Evolutionary conservation across 2,113 vertebrate genomes (phyloP).

Genomic region (Probosciger aterrimus): DNA sequence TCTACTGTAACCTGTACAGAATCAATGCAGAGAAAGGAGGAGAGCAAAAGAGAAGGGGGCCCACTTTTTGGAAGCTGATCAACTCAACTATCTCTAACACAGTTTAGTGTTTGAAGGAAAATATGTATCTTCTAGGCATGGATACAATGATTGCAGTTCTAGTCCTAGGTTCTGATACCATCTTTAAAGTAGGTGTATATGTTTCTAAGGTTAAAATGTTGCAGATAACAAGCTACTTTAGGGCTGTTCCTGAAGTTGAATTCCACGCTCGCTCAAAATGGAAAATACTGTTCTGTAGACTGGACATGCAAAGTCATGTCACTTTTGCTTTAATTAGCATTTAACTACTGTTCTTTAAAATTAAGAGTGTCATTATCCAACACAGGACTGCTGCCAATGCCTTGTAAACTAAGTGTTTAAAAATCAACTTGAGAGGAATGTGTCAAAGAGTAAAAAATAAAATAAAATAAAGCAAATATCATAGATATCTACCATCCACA

Average conservation of each 20-base stretch:
- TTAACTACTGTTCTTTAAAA: neutral
- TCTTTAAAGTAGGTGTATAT: neutral
- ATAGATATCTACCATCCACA: neutral
- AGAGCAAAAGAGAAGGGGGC: neutral
- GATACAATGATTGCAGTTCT: neutral
- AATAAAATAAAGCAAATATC: neutral
- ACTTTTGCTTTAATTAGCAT: neutral
- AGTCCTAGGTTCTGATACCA: neutral
- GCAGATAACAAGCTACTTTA: neutral
- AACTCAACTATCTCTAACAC: neutral
- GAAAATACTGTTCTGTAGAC: neutral
- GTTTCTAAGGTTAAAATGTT: neutral
- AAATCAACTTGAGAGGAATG: neutral
- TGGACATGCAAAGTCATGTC: neutral
- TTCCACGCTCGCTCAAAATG: neutral
- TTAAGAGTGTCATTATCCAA: neutral
- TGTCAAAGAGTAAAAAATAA: neutral
- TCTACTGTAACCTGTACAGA: neutral
- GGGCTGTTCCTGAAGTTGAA: neutral
- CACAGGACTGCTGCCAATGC: neutral
- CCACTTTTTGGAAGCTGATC: neutral
- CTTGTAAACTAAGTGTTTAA: neutral
- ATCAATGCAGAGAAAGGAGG: neutral
- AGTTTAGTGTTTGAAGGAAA: neutral
- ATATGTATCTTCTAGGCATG: neutral